Conservation (phyloP, 1,140 invertebrate genomes). For the Stegodyphus mimosarum region DNA sequence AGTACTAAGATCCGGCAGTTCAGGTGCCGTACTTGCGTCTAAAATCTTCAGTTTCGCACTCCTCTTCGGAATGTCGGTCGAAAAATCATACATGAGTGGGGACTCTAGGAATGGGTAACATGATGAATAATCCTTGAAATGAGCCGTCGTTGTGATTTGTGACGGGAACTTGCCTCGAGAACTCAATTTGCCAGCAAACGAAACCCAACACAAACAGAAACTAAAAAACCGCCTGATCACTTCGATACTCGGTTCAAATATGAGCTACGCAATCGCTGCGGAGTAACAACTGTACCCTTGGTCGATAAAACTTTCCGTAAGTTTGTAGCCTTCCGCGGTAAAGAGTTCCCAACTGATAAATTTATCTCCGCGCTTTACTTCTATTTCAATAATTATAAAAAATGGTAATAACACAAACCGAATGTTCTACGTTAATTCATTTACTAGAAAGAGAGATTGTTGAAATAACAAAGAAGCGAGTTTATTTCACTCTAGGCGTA, state of each 20-base stretch:
- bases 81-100: slow-evolving; percentile 58
- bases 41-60: slow-evolving; percentile 39
- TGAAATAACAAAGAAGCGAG: not conserved
- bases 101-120: slow-evolving; percentile 41
- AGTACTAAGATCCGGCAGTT: slow-evolving; percentile 61
- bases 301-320: slow-evolving; percentile 7
- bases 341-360: slow-evolving; percentile 6
- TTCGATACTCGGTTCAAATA: not conserved
- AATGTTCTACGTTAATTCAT: not conserved
- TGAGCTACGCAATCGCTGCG: slow-evolving; percentile 51
- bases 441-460: not conserved
- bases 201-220: not conserved
- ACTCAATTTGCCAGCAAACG: too few relatives aligned
- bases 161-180: not conserved
- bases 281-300: slow-evolving; percentile 3
- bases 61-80: slow-evolving; percentile 32
- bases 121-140: slow-evolving; percentile 45
- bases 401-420: not conserved
- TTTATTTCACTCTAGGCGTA: slow-evolving; percentile 13
- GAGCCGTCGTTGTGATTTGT: slow-evolving; percentile 43
- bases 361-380: not conserved
- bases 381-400: not conserved
- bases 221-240: not conserved
- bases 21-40: slow-evolving; percentile 13
- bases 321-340: slow-evolving; percentile 31